A percentile compares a stretch with the other conserved stretches of the same genome.
Evolutionary conservation across 1,140 invertebrate species (phyloP).

Genomic region (Augochlora pura): DNA sequence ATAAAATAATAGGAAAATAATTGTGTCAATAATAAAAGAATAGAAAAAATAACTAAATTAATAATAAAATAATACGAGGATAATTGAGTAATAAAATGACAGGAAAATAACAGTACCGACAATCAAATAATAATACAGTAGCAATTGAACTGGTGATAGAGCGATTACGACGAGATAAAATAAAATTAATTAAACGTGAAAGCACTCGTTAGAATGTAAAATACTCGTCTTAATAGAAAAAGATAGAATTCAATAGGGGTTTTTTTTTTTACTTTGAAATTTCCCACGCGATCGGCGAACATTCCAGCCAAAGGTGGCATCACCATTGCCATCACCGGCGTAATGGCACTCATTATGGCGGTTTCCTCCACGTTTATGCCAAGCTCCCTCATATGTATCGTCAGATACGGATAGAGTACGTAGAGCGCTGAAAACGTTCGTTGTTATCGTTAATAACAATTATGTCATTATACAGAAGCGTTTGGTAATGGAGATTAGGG

Average conservation of each 20-base stretch:
- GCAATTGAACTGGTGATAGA: no score
- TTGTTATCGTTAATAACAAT: not conserved
- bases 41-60: no score
- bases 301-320: slow-evolving; percentile 90
- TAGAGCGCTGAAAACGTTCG: slow-evolving; percentile 83
- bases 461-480: no score
- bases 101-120: no score
- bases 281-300: slow-evolving; percentile 89
- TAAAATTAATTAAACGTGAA: not conserved
- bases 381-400: slow-evolving; percentile 91
- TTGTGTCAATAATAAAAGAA: no score
- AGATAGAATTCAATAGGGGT: not conserved
- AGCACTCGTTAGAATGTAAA: not conserved
- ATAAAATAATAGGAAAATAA: no score
- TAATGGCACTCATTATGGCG: slow-evolving; percentile 91
- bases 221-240: not conserved
- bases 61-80: no score
- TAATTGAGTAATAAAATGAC: no score
- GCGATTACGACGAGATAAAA: no score
- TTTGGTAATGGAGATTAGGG: no score
- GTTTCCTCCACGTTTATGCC: slow-evolving; percentile 92
- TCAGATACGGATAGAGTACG: slow-evolving; percentile 91
- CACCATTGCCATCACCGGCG: slow-evolving; percentile 88
- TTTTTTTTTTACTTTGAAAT: slow-evolving; percentile 90
- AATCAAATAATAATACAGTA: no score